A percentile compares a stretch with the other conserved stretches of the same genome.
These are phyloP conservation scores for Lycaena phlaeas DNA, from an alignment of 2,888 invertebrate genomes.

Conservation along the genomic window DNA sequence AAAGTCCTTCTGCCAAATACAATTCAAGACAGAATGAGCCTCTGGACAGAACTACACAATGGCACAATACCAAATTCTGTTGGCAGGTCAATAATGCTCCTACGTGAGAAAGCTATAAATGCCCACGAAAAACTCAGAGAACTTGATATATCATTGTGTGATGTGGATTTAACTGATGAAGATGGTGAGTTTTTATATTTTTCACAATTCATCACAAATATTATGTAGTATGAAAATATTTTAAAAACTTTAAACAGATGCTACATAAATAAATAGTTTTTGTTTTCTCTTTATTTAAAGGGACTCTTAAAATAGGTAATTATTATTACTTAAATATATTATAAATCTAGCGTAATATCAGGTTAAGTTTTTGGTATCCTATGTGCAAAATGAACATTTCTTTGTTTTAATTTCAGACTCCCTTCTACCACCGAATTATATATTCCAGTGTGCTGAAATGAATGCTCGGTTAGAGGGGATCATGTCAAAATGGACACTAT, in stretches of 20 bases:
- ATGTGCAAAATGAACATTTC: too few relatives aligned
- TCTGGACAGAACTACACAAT: conserved; percentile 57
- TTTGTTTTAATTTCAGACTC: conserved; percentile 38
- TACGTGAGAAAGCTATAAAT: conserved; percentile 54
- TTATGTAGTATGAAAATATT: too few relatives aligned
- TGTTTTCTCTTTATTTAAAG: too few relatives aligned
- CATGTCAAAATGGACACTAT: conserved; percentile 59
- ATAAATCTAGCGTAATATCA: too few relatives aligned
- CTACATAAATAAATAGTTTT: neutral
- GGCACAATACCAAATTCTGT: conserved; percentile 49
- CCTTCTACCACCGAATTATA: conserved; percentile 50
- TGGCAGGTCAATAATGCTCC: conserved; percentile 39
- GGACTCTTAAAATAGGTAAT: too few relatives aligned
- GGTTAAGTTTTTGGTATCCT: too few relatives aligned
- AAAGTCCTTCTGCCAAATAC: conserved; percentile 65
- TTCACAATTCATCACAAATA: neutral
- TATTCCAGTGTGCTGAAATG: conserved; percentile 54
- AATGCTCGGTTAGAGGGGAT: conserved; percentile 50
- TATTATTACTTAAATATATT: too few relatives aligned
- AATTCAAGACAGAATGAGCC: conserved; percentile 58
- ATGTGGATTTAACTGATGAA: conserved; percentile 50
- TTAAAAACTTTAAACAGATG: too few relatives aligned
- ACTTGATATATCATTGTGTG: conserved; percentile 53
- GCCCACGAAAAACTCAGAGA: conserved; percentile 49
- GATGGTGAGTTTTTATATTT: conserved; percentile 40